Evolutionary conservation across 2,797 vertebrate species (phyloP).

Genomic region (Heteromormyrus szaboi): DNA sequence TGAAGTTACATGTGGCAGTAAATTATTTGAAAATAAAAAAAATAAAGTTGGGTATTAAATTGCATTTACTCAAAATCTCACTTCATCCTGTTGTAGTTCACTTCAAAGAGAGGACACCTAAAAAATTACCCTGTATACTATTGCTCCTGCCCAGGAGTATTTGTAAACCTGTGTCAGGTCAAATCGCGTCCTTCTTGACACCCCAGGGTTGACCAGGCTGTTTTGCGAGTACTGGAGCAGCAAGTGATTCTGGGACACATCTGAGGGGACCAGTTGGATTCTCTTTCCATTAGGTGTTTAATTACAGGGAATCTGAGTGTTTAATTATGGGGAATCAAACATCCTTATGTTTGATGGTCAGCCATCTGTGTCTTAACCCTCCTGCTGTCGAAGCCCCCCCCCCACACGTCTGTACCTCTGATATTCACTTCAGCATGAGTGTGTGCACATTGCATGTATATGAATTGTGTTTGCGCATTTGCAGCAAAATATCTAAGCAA

Average conservation of each 20-base stretch:
- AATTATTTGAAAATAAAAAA: neutral
- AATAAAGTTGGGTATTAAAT: neutral
- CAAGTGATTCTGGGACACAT: conserved; percentile 40
- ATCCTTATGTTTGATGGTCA: conserved; percentile 60
- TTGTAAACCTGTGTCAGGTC: neutral
- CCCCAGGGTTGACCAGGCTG: conserved; percentile 32
- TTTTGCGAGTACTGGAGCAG: conserved; percentile 32
- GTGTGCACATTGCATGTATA: conserved; percentile 27
- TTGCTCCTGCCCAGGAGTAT: neutral
- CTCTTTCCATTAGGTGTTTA: conserved; percentile 62
- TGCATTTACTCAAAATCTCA: neutral
- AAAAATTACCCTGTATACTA: neutral
- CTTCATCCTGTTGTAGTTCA: neutral
- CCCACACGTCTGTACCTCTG: conserved; percentile 39
- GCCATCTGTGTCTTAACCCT: conserved; percentile 52
- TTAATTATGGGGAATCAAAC: conserved; percentile 64
- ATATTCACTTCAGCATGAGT: conserved; percentile 35
- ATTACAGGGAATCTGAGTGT: conserved; percentile 65
- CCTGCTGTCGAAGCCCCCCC: conserved; percentile 37
- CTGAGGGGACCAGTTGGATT: conserved; percentile 48
- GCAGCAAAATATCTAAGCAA: neutral
- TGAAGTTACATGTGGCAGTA: neutral
- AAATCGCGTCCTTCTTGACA: neutral
- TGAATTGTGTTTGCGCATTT: conserved; percentile 16
- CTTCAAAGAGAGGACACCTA: neutral